phyloP scores from a whole-genome alignment of 2,113 vertebrate genomes.

The Pituophis catenifer region DNA sequence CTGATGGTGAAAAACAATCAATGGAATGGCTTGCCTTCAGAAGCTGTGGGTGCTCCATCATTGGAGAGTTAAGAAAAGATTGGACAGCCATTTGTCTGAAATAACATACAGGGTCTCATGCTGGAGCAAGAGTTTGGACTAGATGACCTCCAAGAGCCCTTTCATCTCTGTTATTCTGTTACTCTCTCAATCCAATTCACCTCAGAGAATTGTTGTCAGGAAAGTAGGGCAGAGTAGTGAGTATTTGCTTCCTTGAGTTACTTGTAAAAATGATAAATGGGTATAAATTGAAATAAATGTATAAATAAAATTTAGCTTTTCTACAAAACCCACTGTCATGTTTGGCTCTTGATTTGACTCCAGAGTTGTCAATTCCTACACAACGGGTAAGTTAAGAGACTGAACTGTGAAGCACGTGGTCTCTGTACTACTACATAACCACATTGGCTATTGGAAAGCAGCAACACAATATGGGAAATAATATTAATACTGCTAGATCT shows the following conservation, averaged over 20 bases:
- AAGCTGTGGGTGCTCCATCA: not conserved
- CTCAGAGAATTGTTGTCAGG: not conserved
- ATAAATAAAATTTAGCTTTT: not conserved
- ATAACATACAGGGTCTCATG: not conserved
- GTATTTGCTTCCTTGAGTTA: not conserved
- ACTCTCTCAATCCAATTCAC: not conserved
- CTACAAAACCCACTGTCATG: not conserved
- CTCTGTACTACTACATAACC: not conserved
- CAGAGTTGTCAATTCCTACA: not conserved
- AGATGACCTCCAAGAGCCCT: not conserved
- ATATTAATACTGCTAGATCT: not conserved
- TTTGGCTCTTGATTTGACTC: not conserved
- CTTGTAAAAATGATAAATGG: not conserved
- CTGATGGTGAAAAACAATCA: not conserved
- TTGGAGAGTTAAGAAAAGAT: not conserved
- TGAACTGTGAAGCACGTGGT: not conserved
- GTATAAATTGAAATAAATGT: not conserved
- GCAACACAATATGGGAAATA: not conserved
- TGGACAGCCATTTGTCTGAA: not conserved
- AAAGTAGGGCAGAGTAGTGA: not conserved
- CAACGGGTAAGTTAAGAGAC: not conserved
- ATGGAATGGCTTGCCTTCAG: not conserved
- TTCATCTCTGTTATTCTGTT: not conserved
- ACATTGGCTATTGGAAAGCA: not conserved
- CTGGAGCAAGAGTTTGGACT: not conserved